Percentiles rank a stretch among this genome's conserved stretches.
These are phyloP conservation scores for Drosophila orosa DNA, from an alignment of 1,140 invertebrate species.

Conservation along the genomic window DNA sequence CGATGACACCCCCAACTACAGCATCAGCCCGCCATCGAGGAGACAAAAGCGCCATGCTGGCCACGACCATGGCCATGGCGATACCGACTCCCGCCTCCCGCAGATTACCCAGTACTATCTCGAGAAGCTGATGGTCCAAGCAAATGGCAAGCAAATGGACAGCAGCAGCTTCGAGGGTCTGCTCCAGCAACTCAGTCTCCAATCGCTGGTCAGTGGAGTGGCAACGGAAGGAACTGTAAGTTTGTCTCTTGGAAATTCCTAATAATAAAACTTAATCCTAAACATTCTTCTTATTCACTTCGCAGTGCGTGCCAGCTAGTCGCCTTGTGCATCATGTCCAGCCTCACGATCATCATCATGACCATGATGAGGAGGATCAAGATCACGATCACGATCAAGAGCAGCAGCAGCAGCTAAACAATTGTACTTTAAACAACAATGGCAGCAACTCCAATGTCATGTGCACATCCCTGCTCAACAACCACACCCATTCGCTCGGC, in stretches of 20 bases:
- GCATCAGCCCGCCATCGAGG: slow-evolving; percentile 66
- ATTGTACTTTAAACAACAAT: slow-evolving; percentile 46
- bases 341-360: slow-evolving; percentile 65
- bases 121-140: slow-evolving; percentile 86
- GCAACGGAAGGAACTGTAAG: slow-evolving; percentile 85
- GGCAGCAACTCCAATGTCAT: slow-evolving; percentile 24
- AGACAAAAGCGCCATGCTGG: slow-evolving; percentile 75
- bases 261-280: background rate
- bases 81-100: slow-evolving; percentile 35
- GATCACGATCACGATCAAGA: background rate
- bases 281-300: slow-evolving; percentile 41
- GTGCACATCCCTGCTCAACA: slow-evolving; percentile 40
- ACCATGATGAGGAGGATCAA: slow-evolving; percentile 30
- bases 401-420: slow-evolving; percentile 23
- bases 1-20: slow-evolving; percentile 72
- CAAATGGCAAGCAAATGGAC: slow-evolving; percentile 39
- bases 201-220: slow-evolving; percentile 85
- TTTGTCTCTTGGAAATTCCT: background rate
- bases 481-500: background rate
- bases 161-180: slow-evolving; percentile 86
- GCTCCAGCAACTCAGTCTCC: slow-evolving; percentile 87
- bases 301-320: slow-evolving; percentile 54
- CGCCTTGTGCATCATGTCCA: slow-evolving; percentile 74
- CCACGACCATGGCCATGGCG: slow-evolving; percentile 34
- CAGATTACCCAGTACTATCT: slow-evolving; percentile 80